Evolutionary conservation across 2,888 invertebrate species (phyloP), one percentile per base, ranked within the genome.

Genomic region (Drosophila silvestris): DNA sequence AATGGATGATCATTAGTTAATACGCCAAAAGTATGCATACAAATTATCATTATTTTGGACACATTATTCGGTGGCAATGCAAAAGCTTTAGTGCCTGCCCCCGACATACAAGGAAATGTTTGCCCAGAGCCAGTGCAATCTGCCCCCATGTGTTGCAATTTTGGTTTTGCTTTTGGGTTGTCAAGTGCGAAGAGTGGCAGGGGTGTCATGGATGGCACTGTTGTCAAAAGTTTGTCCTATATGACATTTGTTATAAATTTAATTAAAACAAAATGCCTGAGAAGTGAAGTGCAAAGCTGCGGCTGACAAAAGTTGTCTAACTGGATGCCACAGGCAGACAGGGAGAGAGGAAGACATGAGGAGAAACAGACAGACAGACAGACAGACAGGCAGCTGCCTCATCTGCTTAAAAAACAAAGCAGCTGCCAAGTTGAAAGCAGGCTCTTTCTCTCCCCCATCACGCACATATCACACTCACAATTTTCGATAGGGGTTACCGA

Each of bases 201-300:
- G 32, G 14, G 57, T 44, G 19, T 3, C 9, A 35, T 14, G 19
- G 16, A 16, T 5, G 30, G 16, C 47, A 26, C 19, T 65, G 50
- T 56, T 60, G 70, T 35, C 30, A 72, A 78, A 78, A 77, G 63
- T 77, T 77, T 44, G 32, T 53, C 16, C 41, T 74, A 44, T 77
- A 74, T 81, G 87, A 83, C 82, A 89, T 86, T 81, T 86, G 87
- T 74, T 83, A 79, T 86, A 89, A 86, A 89, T 84, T 84, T 86
- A 84, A 89, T 84, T 84, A 89, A 84, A 86, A 71, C 70, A 81
- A 89, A 89, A 81, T 89, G 78, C 86, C 83, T 86, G 86, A 89
- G 64, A 74, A 59, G 62, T 52, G 41, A 52, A 62, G 67, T 68
- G 77, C 66, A 60, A 60, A 67, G 70, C 60, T 76, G 71, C 52